Percentiles rank a stretch among this genome's conserved stretches.
Conservation (phyloP, 2,888 invertebrate genomes). For the Troglohyphantes excavatus region DNA sequence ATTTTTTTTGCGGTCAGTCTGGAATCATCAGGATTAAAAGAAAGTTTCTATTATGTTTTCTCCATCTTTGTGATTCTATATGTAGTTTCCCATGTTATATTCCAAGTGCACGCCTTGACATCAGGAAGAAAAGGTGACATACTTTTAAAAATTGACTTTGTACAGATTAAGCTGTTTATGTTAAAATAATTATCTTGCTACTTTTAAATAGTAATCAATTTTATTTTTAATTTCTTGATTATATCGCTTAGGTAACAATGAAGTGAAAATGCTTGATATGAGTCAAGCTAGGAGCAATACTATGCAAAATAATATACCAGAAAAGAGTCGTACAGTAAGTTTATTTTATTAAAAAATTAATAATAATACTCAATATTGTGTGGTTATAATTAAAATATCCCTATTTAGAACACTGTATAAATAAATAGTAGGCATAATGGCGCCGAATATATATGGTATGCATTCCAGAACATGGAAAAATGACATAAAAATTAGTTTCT, state of each 20-base stretch:
- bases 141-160: background rate
- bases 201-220: too few relatives aligned
- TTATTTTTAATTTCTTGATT: too few relatives aligned
- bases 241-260: conserved; percentile 18
- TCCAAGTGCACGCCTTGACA: conserved; percentile 82
- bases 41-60: conserved; percentile 93
- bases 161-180: too few relatives aligned
- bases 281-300: background rate
- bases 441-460: too few relatives aligned
- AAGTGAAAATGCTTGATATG: conserved; percentile 42
- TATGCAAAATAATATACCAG: background rate
- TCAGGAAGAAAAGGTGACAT: conserved; percentile 38
- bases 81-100: conserved; percentile 91
- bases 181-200: too few relatives aligned
- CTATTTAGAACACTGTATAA: too few relatives aligned
- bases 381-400: too few relatives aligned
- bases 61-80: conserved; percentile 95
- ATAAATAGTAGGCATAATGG: too few relatives aligned
- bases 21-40: conserved; percentile 91
- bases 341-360: too few relatives aligned
- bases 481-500: too few relatives aligned
- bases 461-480: too few relatives aligned
- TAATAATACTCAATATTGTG: too few relatives aligned
- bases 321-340: conserved; percentile 20
- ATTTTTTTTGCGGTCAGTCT: conserved; percentile 90